Evolutionary conservation across 2,113 vertebrate genomes (phyloP).

Genomic region (Mobula hypostoma): DNA sequence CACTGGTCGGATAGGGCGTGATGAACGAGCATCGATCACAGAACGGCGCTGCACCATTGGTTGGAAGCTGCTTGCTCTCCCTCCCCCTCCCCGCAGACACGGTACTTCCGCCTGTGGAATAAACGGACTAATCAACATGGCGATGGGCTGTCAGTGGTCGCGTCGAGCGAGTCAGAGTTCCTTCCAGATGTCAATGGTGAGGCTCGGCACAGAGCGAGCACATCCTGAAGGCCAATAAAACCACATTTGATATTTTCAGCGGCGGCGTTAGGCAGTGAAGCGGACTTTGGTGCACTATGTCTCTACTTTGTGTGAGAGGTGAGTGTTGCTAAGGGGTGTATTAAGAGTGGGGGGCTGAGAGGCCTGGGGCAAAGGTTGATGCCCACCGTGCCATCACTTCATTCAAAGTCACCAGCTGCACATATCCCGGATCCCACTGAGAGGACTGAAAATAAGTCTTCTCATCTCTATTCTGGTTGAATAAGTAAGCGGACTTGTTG

Average conservation of each 20-base stretch:
- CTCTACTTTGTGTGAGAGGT: slow-evolving; percentile 38
- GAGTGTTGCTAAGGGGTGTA: slow-evolving; percentile 12
- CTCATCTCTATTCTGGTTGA: neutral
- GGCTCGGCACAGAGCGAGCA: neutral
- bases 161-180: neutral
- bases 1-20: neutral
- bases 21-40: neutral
- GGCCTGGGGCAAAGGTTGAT: neutral
- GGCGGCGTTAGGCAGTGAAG: neutral
- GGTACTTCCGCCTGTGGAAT: slow-evolving; percentile 25
- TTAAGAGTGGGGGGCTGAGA: neutral
- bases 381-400: neutral
- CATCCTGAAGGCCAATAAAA: neutral
- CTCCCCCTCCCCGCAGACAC: slow-evolving; percentile 4
- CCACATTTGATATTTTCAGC: neutral
- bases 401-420: neutral
- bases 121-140: neutral
- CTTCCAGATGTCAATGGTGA: neutral
- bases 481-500: slow-evolving; percentile 14
- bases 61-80: neutral
- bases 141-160: slow-evolving; percentile 12
- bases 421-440: neutral
- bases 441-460: neutral
- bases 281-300: slow-evolving; percentile 33
- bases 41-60: neutral